These are phyloP conservation scores for Heterochromis multidens DNA, from an alignment of 2,113 vertebrate genomes.

Conservation along the genomic window DNA sequence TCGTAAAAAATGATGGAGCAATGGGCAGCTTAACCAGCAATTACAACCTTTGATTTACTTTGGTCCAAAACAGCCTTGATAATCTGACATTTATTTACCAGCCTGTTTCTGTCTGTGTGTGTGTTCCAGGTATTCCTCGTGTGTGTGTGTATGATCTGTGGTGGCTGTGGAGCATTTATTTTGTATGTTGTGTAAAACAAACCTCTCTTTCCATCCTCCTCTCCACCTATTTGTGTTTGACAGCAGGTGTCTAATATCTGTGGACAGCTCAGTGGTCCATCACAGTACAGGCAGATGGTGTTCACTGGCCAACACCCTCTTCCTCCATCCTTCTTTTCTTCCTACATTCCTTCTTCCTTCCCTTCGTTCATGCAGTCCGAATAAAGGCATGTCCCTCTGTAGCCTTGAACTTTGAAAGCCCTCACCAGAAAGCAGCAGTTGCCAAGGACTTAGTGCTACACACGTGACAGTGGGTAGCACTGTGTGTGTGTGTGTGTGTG, in stretches of 20 bases:
- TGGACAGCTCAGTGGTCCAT: conserved; percentile 4
- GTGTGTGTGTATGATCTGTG: neutral
- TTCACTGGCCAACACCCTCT: neutral
- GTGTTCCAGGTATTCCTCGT: too few species aligned
- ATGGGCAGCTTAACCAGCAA: neutral
- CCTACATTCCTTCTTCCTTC: neutral
- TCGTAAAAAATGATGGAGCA: neutral
- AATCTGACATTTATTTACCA: too few species aligned
- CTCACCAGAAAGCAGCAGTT: neutral
- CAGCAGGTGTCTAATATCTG: conserved; percentile 4
- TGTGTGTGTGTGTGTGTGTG: neutral
- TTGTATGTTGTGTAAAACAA: neutral
- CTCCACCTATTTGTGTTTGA: neutral
- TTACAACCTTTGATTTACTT: neutral
- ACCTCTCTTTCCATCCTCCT: neutral
- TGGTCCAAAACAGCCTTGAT: neutral
- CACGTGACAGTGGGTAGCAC: too few species aligned
- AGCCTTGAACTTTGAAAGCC: conserved; percentile 15
- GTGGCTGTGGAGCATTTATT: neutral
- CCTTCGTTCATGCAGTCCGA: neutral
- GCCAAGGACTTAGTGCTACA: neutral
- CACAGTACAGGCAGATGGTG: conserved; percentile 6
- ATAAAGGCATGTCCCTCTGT: neutral
- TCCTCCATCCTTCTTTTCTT: neutral
- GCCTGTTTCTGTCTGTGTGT: neutral